Evolutionary conservation across 2,888 invertebrate species (phyloP), one percentile per base, ranked within the genome.

Genomic region (Cheiracanthium punctorium): DNA sequence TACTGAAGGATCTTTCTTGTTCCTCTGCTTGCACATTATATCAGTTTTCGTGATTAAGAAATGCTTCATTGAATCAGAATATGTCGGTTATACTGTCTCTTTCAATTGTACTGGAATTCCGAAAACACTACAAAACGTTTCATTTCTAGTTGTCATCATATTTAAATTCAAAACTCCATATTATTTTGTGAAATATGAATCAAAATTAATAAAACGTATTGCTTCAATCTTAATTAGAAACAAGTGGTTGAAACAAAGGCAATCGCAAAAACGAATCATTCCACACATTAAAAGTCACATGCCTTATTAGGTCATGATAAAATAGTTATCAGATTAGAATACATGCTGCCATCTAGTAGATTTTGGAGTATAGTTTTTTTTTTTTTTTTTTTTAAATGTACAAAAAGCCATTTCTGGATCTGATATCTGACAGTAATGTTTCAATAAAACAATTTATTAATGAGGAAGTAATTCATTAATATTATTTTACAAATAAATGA

Each of bases 51-150:
- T 4, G 2, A 12, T 2, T 17, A 37, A 20, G 24, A 71, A 37
- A 41, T 71, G 71, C 71, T 71, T 71, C 71, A 71, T 71, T 48
- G 48, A 43, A 73, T 73, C 52, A 48, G 73, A 12, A 48, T 48
- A 2, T 52, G 52, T 48, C 17, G 52, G 10, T 73, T 48, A 48
- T 2, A 73, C 30, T 73, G 73, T 73, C 73, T 73, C 48, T 73
- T 73, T 29, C 14, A 73, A 20, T 73, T 37, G 24, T 72, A 72
- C 73, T 30, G 48, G 52, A 73, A 29, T 10, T 73, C 48, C 71
- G 48, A 4, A 71, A 73, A 29, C 29, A 73, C 8, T 73, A 2
- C 52, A 29, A 73, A 48, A 48, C 4, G 73, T 29, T 48, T 24
- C 48, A 48, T 52, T 48, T 73, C 29, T 73, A 73, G 29, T 48